Conservation (phyloP, 2,888 invertebrate species). For the Eilema sororculum region DNA sequence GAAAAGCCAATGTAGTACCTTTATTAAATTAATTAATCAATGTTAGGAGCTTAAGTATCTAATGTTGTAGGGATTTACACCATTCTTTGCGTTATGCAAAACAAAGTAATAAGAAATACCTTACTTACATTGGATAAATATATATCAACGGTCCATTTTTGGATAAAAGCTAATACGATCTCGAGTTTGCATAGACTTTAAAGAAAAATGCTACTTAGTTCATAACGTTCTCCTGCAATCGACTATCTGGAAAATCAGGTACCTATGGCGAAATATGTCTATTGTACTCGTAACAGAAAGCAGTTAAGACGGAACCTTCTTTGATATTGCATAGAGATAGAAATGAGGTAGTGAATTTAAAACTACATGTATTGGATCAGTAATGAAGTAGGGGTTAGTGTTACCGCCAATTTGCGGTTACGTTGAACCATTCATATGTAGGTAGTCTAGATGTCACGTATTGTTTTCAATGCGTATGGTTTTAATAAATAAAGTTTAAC, state of each 20-base stretch:
- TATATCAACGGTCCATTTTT: conserved; percentile 13
- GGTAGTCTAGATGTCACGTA: conserved; percentile 30
- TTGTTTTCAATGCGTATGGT: not conserved
- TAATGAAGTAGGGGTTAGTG: conserved; percentile 17
- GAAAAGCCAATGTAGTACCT: not conserved
- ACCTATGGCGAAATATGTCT: conserved; percentile 12
- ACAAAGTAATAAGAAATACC: not conserved
- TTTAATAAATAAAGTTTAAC: not conserved
- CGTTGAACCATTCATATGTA: conserved; percentile 14
- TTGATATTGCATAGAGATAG: conserved; percentile 7
- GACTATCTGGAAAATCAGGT: conserved; percentile 27
- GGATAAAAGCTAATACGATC: conserved; percentile 40
- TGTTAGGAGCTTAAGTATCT: too few relatives aligned
- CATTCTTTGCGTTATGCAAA: not conserved
- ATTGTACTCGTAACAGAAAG: conserved; percentile 15
- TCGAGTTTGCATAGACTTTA: conserved; percentile 34
- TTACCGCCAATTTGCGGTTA: conserved; percentile 36
- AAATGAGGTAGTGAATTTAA: conserved; percentile 15
- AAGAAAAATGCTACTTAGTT: conserved; percentile 26
- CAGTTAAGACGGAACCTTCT: conserved; percentile 13
- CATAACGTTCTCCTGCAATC: conserved; percentile 32
- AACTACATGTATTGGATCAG: conserved; percentile 15
- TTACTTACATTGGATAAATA: not conserved
- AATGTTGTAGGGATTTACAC: not conserved
- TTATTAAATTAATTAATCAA: not conserved